These are phyloP conservation scores for Tipula confusa DNA, from an alignment of 2,888 invertebrate species.

Conservation along the genomic window DNA sequence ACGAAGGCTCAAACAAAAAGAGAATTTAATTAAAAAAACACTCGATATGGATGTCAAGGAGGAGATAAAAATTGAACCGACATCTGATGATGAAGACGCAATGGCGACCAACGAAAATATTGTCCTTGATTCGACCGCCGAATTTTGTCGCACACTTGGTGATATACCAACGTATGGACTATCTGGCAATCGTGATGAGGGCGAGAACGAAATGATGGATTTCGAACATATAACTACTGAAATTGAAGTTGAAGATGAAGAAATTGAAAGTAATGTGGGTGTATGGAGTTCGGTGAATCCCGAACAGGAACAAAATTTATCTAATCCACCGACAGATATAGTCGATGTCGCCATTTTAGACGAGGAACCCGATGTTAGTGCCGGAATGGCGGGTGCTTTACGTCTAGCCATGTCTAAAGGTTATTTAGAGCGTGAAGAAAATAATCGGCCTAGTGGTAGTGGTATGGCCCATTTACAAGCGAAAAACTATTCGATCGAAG, in stretches of 20 bases:
- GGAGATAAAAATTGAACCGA: constrained; percentile 58
- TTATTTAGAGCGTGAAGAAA: constrained; percentile 78
- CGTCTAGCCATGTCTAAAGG: constrained; percentile 90
- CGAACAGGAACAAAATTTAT: constrained; percentile 51
- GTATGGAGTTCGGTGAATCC: constrained; percentile 83
- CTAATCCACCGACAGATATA: constrained; percentile 47
- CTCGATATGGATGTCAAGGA: constrained; percentile 52
- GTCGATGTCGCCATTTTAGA: constrained; percentile 59
- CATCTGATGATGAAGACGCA: constrained; percentile 50
- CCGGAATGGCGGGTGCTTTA: constrained; percentile 89
- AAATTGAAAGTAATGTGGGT: constrained; percentile 51
- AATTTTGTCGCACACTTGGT: constrained; percentile 93
- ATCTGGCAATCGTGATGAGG: constrained; percentile 84
- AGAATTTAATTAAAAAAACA: constrained; percentile 45
- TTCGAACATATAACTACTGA: constrained; percentile 46
- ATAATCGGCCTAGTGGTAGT: constrained; percentile 66
- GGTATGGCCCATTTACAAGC: constrained; percentile 72
- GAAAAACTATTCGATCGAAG: constrained; percentile 75
- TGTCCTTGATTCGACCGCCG: constrained; percentile 87
- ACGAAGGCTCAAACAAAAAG: constrained; percentile 59
- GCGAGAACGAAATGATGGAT: constrained; percentile 59
- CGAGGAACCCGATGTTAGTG: constrained; percentile 86
- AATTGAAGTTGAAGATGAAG: constrained; percentile 50
- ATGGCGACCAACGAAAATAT: constrained; percentile 54
- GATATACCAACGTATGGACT: constrained; percentile 93